phyloP scores from a whole-genome alignment of 2,888 invertebrate genomes.

The Drosophila heteroneura region DNA sequence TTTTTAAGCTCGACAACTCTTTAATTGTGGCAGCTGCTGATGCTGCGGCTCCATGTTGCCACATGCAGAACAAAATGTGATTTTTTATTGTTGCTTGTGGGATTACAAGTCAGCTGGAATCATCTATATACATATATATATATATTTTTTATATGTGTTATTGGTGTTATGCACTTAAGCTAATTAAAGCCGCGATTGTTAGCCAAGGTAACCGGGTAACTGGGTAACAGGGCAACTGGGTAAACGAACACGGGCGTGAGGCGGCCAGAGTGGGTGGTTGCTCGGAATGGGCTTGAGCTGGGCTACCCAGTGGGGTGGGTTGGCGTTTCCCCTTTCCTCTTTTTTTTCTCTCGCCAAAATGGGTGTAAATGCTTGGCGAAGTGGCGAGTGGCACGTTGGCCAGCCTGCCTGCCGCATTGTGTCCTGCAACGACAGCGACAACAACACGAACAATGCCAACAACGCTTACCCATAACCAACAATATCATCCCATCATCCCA shows the following conservation, averaged over 20 bases:
- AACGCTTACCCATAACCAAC: constrained; percentile 6
- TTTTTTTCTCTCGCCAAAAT: constrained; percentile 10
- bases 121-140: neutral
- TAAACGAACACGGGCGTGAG: neutral
- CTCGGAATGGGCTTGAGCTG: neutral
- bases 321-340: neutral
- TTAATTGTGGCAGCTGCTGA: constrained; percentile 2
- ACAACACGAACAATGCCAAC: constrained; percentile 34
- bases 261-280: neutral
- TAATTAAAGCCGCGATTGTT: constrained; percentile 62
- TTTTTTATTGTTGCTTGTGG: neutral
- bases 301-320: neutral
- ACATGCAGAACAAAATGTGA: neutral
- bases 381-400: constrained; percentile 41
- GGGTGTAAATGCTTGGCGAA: constrained; percentile 45
- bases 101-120: neutral
- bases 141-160: neutral
- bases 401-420: constrained; percentile 4
- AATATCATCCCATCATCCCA: neutral
- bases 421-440: constrained; percentile 28
- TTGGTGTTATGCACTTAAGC: constrained; percentile 56
- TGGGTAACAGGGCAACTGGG: neutral
- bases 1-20: neutral
- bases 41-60: constrained; percentile 1
- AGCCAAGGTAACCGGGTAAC: constrained; percentile 4